Conservation (phyloP, 2,113 vertebrate genomes). For the mouse (Mus musculus) region GRCm39 chr2:65791501-65792000, state of each 20-base stretch:
- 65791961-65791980: not conserved
- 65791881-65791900: not conserved
- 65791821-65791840: not conserved
- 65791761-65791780: not conserved
- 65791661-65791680: not conserved
- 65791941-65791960: not conserved
- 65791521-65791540: not conserved
- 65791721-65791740: not conserved
- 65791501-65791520: not conserved
- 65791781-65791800: not conserved
- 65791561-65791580: not conserved
- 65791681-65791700: not conserved
- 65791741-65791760: slow-evolving; percentile 25
- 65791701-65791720: not conserved
- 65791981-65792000: no score
- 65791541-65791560: not conserved
- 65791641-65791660: not conserved
- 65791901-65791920: not conserved
- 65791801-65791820: not conserved
- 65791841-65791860: not conserved
- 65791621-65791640: not conserved
- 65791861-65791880: not conserved
- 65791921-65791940: not conserved
- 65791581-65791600: slow-evolving; percentile 25
- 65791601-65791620: not conserved